phyloP scores from a whole-genome alignment of 1,140 invertebrate species.

The Rhysida immarginata region DNA sequence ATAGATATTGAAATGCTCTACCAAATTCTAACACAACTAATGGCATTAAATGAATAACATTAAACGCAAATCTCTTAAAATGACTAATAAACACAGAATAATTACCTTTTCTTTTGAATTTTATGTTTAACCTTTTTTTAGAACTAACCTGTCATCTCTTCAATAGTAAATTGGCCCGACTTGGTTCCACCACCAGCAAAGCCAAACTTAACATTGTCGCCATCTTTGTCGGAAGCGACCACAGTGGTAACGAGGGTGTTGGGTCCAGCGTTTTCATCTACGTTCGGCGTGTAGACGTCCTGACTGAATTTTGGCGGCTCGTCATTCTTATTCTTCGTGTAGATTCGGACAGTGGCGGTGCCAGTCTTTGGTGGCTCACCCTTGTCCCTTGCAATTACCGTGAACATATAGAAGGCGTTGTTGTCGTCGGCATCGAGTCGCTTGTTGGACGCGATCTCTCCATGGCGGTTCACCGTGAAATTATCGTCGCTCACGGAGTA shows the following conservation, averaged over 20 bases:
- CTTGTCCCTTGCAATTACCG: constrained; percentile 80
- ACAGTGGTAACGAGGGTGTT: constrained; percentile 87
- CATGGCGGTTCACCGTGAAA: constrained; percentile 78
- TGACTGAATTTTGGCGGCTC: constrained; percentile 92
- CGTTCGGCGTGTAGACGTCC: constrained; percentile 89
- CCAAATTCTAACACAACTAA: no score
- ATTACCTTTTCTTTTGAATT: no score
- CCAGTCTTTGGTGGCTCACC: constrained; percentile 82
- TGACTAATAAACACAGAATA: no score
- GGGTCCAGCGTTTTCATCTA: constrained; percentile 86
- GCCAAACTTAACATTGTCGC: constrained; percentile 83
- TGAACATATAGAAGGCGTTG: constrained; percentile 89
- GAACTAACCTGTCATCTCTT: constrained; percentile 64
- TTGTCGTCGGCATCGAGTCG: constrained; percentile 88
- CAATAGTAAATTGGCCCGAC: constrained; percentile 84
- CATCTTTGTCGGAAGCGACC: constrained; percentile 87
- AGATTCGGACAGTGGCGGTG: constrained; percentile 78
- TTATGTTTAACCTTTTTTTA: no score
- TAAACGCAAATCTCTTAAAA: no score
- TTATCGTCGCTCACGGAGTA: constrained; percentile 84
- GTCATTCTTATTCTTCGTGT: constrained; percentile 92
- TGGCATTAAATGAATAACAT: no score
- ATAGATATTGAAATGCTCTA: no score
- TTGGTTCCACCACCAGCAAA: constrained; percentile 78
- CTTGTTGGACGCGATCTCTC: constrained; percentile 81